A percentile compares a stretch with the other conserved stretches of the same genome.
Conservation (phyloP, 2,888 invertebrate genomes). For the Cecidostiba fungosa region DNA sequence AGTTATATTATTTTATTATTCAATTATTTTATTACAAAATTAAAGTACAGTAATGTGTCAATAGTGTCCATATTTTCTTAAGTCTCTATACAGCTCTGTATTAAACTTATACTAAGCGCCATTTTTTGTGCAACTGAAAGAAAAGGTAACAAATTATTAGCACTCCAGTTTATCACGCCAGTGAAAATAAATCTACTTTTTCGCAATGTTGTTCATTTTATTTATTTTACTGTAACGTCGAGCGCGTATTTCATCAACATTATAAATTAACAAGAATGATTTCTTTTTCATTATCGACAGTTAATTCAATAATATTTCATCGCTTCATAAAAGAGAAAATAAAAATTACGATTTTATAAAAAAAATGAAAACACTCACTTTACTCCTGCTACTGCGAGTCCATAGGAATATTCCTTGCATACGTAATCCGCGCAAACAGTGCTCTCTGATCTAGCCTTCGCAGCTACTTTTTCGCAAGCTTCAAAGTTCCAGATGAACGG, state of each 20-base stretch:
- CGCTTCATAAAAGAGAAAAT: neutral
- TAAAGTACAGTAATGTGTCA: too few relatives aligned
- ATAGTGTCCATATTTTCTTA: too few relatives aligned
- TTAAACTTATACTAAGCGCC: neutral
- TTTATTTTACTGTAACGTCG: too few relatives aligned
- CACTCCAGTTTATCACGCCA: neutral
- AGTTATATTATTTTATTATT: too few relatives aligned
- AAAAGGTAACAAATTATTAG: neutral
- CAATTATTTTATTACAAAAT: too few relatives aligned
- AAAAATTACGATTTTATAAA: neutral
- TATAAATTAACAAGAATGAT: neutral
- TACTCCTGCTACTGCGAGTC: neutral
- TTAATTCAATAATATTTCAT: neutral
- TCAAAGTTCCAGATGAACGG: neutral
- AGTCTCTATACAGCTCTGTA: neutral
- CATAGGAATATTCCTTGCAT: neutral
- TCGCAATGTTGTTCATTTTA: neutral
- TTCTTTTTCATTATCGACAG: neutral
- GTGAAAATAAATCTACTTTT: neutral
- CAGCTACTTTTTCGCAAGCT: slow-evolving; percentile 13
- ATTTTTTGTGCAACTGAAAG: neutral
- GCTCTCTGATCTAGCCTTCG: slow-evolving; percentile 19
- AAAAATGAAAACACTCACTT: neutral
- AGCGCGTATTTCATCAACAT: too few relatives aligned
- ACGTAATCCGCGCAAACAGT: neutral